Base-by-base conservation (phyloP, 2,888 invertebrate genomes). In the Nasonovia ribisnigri region DNA sequence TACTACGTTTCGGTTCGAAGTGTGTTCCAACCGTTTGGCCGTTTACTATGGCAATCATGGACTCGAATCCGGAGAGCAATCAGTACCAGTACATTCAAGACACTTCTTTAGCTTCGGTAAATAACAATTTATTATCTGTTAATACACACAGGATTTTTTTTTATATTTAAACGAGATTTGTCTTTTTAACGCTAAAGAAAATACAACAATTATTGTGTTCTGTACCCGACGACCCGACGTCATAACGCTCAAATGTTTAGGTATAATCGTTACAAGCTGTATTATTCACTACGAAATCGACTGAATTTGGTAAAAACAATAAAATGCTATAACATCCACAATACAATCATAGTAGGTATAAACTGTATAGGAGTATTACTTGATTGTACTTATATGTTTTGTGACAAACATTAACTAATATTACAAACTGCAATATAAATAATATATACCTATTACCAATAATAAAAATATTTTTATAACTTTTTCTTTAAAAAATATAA, bases 1-100 rank as follows among this genome's bases (percentile, higher is more conserved):
- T 20, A 20, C 36, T 36, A 20, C 36, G n/a, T 94, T 54, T n/a
- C 29, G 84, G 20, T 54, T 54, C 46, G 60, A 57, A 60, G 90
- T 84, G 93, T 26, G 88, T 29, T 67, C 36, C 57, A 10, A 43
- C 36, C 60, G 29, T 88, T 54, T 48, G 87, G 42, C 94, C 94
- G 90, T 88, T 93, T 89, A 92, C 90, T 93, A 98, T 98, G 98
- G 98, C 98, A 96, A 98, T 98, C 96, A 97, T 98, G 96, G 98
- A 98, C 97, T 97, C 98, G 96, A 97, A 91, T 77, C n/a, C 67
- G 84, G 94, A 94, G 42, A 86, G 13, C 16, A 89, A 93, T 94
- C 94, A 94, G 94, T 94, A 94, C 77, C 94, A 94, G 91, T 94
- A 93, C 84, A 94, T 92, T 84, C 94, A 94, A 92, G 94, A 89